Base-by-base conservation (phyloP, 1,140 invertebrate species). In the Drosophila hydei region DNA sequence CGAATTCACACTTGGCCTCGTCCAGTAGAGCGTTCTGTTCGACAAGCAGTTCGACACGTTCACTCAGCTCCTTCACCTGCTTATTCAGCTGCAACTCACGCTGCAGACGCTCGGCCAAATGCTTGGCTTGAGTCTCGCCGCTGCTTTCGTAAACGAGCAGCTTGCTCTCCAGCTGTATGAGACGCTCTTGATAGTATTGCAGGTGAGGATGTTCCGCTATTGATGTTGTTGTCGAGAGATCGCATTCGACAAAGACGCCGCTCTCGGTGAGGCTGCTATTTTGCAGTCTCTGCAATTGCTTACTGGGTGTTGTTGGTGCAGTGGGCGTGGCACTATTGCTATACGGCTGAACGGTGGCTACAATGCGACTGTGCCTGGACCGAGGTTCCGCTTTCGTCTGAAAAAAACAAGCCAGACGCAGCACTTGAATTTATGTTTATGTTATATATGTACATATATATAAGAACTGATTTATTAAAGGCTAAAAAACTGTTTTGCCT, bases 1-100 rank as follows among this genome's bases (percentile, higher is more conserved):
- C 94, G 38, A 95, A 91, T 91, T 95, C 94, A 81, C 94, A 94
- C 81, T 93, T 93, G 73, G 95, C 94, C 71, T 95, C 94, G 77
- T 94, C 94, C 71, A 95, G 79, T 71, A 92, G 89, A 21, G 92
- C 91, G 91, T 94, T 94, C 72, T 95, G 94, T 8, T 93, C 92
- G 72, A 93, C 90, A 54, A 94, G 92, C 68, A 92, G 91, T 61
- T 92, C 87, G 16, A 94, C 92, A 45, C 94, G 92, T 48, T 92
- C 91, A 77, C 92, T 92, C 33, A 94, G 84, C 48, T 93, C 92
- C 91, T 94, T 92, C 2, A 93, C 91, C 58, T 91, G 67, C 75
- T 93, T 92, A 77, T 94, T 93, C 55, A 94, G 90, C 68, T 92
- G 79, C 77, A 93, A 91, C 76, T 94, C 93, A 55, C 92, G 92